A percentile compares a stretch with the other conserved stretches of the same genome.
Evolutionary conservation across 2,113 vertebrate genomes (phyloP).

Genomic region (Polypterus bichir): DNA sequence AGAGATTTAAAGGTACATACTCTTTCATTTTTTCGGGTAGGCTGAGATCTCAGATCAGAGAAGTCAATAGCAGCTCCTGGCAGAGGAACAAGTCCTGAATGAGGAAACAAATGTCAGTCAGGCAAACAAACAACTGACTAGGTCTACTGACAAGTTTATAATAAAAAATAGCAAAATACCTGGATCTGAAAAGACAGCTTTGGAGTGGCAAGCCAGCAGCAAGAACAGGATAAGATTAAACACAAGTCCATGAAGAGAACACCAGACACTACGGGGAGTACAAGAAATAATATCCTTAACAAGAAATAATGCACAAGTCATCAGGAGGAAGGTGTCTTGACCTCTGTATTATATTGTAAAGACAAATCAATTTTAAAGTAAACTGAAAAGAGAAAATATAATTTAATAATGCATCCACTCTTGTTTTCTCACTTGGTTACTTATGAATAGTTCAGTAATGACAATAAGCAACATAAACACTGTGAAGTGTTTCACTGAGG

Average conservation of each 20-base stretch:
- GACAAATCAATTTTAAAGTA: too few species aligned
- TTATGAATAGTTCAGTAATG: neutral
- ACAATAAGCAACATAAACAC: too few species aligned
- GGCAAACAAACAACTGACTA: neutral
- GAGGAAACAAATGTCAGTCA: conserved; percentile 2
- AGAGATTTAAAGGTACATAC: conserved; percentile 17
- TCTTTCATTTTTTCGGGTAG: conserved; percentile 33
- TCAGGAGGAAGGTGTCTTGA: too few species aligned
- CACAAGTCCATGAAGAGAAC: conserved; percentile 51
- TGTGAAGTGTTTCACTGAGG: too few species aligned
- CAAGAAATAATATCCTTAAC: neutral
- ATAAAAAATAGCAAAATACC: conserved; percentile 34
- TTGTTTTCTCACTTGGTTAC: neutral
- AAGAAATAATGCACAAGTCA: too few species aligned
- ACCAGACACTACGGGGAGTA: conserved; percentile 48
- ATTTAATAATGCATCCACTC: too few species aligned
- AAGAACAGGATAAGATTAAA: conserved; percentile 61
- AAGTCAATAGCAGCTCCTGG: conserved; percentile 62
- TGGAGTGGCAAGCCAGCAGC: conserved; percentile 57
- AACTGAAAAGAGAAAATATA: too few species aligned
- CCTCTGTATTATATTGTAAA: too few species aligned
- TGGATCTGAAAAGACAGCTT: conserved; percentile 67
- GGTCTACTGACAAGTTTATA: neutral
- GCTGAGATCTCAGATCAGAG: conserved; percentile 19
- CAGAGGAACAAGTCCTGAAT: conserved; percentile 56